Conservation (phyloP, 2,797 vertebrate genomes). For the Sebastes vulpes region DNA sequence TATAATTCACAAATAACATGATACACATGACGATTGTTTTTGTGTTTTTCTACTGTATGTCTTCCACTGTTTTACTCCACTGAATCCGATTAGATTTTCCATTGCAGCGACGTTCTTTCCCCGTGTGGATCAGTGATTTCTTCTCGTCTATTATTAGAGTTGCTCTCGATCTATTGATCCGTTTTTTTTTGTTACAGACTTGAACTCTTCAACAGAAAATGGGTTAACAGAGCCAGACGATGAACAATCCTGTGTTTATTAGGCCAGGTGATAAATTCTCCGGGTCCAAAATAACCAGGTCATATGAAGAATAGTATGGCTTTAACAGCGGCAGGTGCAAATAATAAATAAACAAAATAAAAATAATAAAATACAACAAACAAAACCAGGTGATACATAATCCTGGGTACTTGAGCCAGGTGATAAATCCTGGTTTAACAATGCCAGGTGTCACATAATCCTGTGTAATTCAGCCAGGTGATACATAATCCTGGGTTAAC, state of each 20-base stretch:
- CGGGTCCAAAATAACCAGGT: not conserved
- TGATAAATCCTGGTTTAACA: not conserved
- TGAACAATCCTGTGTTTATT: not conserved
- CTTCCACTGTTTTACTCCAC: not conserved
- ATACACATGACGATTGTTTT: not conserved
- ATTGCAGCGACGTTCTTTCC: not conserved
- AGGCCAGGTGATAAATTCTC: not conserved
- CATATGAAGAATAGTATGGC: not conserved
- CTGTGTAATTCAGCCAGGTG: not conserved
- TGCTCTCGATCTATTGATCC: not conserved
- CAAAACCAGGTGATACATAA: not conserved
- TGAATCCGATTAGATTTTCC: not conserved
- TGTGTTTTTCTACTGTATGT: not conserved
- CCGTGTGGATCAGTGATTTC: not conserved
- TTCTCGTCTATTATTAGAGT: not conserved
- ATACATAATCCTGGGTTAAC: not conserved
- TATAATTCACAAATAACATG: not conserved
- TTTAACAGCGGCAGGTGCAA: not conserved
- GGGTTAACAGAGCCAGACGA: not conserved
- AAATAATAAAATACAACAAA: not conserved
- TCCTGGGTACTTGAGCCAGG: not conserved
- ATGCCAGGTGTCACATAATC: too few species aligned
- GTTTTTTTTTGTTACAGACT: not conserved
- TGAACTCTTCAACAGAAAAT: not conserved
- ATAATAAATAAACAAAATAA: not conserved